Conservation (phyloP, 2,888 invertebrate species). For the Xiphydria camelus region DNA sequence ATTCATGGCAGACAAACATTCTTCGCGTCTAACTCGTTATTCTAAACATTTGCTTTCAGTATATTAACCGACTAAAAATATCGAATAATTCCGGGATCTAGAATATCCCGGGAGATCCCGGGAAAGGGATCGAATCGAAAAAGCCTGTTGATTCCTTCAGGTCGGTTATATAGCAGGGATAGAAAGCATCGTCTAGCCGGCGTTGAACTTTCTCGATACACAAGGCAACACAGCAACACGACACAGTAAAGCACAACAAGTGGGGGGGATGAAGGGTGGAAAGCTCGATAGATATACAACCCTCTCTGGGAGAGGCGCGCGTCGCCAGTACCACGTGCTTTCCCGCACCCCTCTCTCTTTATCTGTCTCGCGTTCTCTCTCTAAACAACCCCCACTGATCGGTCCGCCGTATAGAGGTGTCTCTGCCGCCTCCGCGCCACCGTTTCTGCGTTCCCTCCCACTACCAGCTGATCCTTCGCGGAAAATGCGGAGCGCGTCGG, state of each 20-base stretch:
- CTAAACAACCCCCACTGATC: constrained; percentile 42
- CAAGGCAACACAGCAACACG: constrained; percentile 57
- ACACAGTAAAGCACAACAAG: constrained; percentile 57
- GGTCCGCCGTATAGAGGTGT: too few relatives aligned
- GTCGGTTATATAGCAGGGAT: constrained; percentile 32
- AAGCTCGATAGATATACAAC: constrained; percentile 52
- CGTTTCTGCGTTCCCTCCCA: not conserved
- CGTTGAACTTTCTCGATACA: constrained; percentile 59
- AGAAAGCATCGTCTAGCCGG: constrained; percentile 56
- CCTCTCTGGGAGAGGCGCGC: constrained; percentile 49
- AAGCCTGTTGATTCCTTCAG: constrained; percentile 50
- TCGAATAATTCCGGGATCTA: too few relatives aligned
- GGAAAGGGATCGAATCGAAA: too few relatives aligned
- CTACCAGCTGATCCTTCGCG: not conserved
- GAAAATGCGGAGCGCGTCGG: not conserved
- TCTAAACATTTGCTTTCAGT: too few relatives aligned
- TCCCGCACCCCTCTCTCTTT: constrained; percentile 7
- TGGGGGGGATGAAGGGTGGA: constrained; percentile 43
- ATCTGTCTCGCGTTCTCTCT: constrained; percentile 25
- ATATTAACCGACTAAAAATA: too few relatives aligned
- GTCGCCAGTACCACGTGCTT: constrained; percentile 52
- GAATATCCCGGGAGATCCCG: too few relatives aligned
- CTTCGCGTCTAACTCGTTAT: too few relatives aligned
- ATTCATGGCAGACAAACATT: too few relatives aligned
- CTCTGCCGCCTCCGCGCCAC: not conserved